Conservation (phyloP, 2,797 vertebrate species). For the Poeciliopsis paucimaculata region DNA sequence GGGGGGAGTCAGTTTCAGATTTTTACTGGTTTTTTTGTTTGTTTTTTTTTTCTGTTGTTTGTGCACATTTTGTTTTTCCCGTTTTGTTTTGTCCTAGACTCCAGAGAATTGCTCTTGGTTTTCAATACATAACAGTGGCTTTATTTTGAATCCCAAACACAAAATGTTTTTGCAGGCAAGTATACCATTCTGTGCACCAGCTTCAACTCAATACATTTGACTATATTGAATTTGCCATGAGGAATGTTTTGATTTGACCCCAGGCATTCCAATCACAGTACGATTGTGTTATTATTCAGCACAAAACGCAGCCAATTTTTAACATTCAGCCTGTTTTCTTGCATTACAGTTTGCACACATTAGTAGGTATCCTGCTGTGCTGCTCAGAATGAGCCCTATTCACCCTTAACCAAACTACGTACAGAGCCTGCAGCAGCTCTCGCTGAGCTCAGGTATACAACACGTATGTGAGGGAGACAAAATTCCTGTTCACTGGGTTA, state of each 20-base stretch:
- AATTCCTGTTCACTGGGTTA: background rate
- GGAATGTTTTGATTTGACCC: background rate
- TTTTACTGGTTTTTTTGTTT: constrained; percentile 53
- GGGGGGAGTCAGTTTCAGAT: constrained; percentile 55
- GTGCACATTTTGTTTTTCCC: constrained; percentile 55
- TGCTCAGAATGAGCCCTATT: background rate
- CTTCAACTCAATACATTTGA: constrained; percentile 29
- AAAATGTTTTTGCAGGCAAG: constrained; percentile 35
- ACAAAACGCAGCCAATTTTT: background rate
- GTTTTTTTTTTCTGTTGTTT: constrained; percentile 42
- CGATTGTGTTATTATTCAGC: background rate
- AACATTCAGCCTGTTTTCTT: background rate
- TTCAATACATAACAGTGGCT: constrained; percentile 60
- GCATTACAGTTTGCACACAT: background rate
- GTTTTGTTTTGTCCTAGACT: constrained; percentile 63
- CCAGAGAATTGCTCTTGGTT: constrained; percentile 63
- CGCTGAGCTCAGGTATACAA: background rate
- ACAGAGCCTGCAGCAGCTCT: background rate
- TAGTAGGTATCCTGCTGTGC: background rate
- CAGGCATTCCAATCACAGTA: background rate
- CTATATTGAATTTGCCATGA: constrained; percentile 12
- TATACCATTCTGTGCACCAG: constrained; percentile 37
- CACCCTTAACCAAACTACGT: background rate
- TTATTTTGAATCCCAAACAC: constrained; percentile 50
- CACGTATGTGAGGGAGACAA: background rate